Conservation (phyloP, 2,888 invertebrate species). For the Mellilla xanthometata region DNA sequence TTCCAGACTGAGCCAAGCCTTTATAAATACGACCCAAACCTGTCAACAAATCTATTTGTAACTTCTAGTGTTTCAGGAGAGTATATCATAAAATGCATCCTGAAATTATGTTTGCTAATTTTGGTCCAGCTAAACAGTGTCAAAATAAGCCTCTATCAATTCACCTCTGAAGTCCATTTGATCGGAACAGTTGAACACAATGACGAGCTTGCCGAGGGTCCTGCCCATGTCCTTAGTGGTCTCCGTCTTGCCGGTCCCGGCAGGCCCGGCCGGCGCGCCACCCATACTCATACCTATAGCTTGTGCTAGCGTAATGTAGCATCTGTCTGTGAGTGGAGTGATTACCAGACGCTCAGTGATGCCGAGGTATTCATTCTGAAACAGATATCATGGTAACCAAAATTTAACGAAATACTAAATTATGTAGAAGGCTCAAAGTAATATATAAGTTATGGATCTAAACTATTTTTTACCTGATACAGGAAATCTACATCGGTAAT, state of each 20-base stretch:
- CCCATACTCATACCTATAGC: conserved; percentile 95
- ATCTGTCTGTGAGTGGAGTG: conserved; percentile 95
- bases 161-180: conserved; percentile 96
- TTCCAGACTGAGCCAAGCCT: conserved; percentile 94
- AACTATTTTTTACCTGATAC: conserved; percentile 83
- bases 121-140: too few species aligned
- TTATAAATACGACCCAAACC: conserved; percentile 87
- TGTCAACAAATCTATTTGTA: conserved; percentile 24
- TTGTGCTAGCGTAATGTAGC: conserved; percentile 94
- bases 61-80: too few species aligned
- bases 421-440: too few species aligned
- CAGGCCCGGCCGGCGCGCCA: conserved; percentile 96
- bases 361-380: conserved; percentile 91
- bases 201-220: conserved; percentile 93
- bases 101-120: too few species aligned
- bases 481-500: conserved; percentile 93
- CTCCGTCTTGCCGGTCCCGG: conserved; percentile 96
- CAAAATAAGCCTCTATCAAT: too few species aligned
- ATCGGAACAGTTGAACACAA: conserved; percentile 96
- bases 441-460: too few species aligned
- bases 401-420: background rate
- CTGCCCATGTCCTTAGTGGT: conserved; percentile 96
- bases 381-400: too few species aligned
- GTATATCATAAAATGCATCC: too few species aligned
- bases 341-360: conserved; percentile 94